Conservation (phyloP, 2,797 vertebrate genomes). For the Percopsis omiscomaycus region DNA sequence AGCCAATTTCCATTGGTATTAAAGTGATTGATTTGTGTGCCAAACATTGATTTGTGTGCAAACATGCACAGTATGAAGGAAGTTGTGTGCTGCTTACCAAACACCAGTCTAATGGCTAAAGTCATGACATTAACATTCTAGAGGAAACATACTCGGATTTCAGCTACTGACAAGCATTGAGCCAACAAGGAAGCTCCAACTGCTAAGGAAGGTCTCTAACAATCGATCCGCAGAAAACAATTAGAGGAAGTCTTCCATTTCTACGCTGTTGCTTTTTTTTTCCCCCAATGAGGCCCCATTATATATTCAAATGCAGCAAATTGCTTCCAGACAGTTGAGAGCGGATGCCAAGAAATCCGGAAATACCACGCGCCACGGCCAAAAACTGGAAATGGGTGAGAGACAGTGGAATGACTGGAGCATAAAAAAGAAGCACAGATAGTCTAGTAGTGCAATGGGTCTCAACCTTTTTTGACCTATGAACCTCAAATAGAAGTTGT, state of each 20-base stretch:
- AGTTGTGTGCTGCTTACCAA: not conserved
- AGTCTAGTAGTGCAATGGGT: too few species aligned
- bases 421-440: not conserved
- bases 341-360: constrained; percentile 32
- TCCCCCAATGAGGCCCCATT: constrained; percentile 26
- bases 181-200: not conserved
- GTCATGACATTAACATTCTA: not conserved
- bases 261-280: constrained; percentile 31
- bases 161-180: not conserved
- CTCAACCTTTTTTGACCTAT: too few species aligned
- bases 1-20: too few species aligned
- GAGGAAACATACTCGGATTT: not conserved
- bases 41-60: too few species aligned
- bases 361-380: constrained; percentile 38
- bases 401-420: constrained; percentile 12
- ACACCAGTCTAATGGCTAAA: not conserved
- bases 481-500: too few species aligned
- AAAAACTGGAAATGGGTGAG: constrained; percentile 22
- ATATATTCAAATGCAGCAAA: constrained; percentile 40
- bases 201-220: not conserved
- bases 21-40: too few species aligned
- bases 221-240: not conserved
- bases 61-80: not conserved
- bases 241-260: constrained; percentile 4
- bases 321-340: constrained; percentile 38